Base-by-base conservation (phyloP, 2,797 vertebrate genomes). In the Aulostomus chinensis region DNA sequence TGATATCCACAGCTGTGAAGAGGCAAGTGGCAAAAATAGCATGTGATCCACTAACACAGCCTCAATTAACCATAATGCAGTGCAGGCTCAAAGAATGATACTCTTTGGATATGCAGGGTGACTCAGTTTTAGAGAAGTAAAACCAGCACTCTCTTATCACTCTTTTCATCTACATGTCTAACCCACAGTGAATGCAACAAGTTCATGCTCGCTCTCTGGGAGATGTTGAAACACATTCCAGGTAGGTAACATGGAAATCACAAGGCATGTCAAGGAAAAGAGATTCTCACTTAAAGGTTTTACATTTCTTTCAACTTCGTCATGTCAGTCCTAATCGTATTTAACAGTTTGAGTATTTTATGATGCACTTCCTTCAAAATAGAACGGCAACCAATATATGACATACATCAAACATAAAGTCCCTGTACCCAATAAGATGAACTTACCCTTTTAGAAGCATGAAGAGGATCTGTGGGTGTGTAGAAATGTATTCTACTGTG, bases 401-500 rank as follows among this genome's bases (percentile, higher is more conserved):
- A 47, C 24, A 46, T 38, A 5, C 3, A 38, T 39, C 14, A 45
- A 26, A 48, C 4, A n/a, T n/a, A n/a, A 5, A 32, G 22, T 47
- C 58, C 36, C 39, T 53, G 60, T 36, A 9, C 17, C 48, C 25
- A 54, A 60, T 17, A 62, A 58, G 9, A 24, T 33, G 14, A 65
- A 78, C 87, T 81, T 70, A 93, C 92, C 92, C 92, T 86, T 92
- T 92, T 61, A 93, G 83, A 75, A 93, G 89, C 89, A 92, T 93
- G 80, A 93, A 93, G 76, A 93, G 92, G 72, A 93, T 92, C 81
- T 92, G 75, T 34, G 89, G 80, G 77, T 92, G 91, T 14, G 92
- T 88, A 26, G 90, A 92, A 71, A 93, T 92, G 80, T 93, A 93
- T 79, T 93, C 92, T 28, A 93, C 92, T 0, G 92, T 93, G 41